Evolutionary conservation across 2,797 vertebrate genomes (phyloP), one percentile per base, ranked within the genome.

Genomic region (Pteropus rufus): DNA sequence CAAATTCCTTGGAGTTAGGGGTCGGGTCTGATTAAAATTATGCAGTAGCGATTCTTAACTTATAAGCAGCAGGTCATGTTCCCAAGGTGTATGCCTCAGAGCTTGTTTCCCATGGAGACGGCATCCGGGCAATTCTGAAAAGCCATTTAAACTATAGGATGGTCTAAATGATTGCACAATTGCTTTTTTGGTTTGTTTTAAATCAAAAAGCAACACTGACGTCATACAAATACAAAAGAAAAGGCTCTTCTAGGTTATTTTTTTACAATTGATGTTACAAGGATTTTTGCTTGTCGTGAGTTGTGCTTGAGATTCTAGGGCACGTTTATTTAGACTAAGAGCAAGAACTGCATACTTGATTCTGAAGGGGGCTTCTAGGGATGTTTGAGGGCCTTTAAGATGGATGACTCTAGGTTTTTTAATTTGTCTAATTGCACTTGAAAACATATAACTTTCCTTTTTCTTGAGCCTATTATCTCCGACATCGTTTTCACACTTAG

Each of bases 341-440:
- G 7, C 52, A 46, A 52, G 69, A 36, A 36, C 16, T 91, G 19
- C 46, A 41, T 31, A 62, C 49, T 89, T 69, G 62, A 80, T 65
- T 72, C 49, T 65, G 56, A 69, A 49, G 49, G 49, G 64, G 39
- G 34, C 19, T 81, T 52, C 16, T 49, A 21, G 10, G 31, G 19
- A 86, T 65, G 36, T 41, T 52, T 18, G 44, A 92, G 60, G 65
- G 41, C 65, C n/a, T 90, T 60, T 90, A 72, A 76, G n/a, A 77
- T 23, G 24, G 29, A 52, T 70, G 72, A 73, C 10, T 86, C 80
- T 84, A 80, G 44, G 36, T 56, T 92, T 96, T 94, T 44, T 0
- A 93, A 89, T 92, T 39, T 75, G 39, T 93, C 75, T 80, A 81
- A 82, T 73, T 97, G 73, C 64, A 76, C 82, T 94, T 94, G 41